Percentiles rank a stretch among this genome's conserved stretches.
phyloP scores from a whole-genome alignment of 2,113 vertebrate species.

The Xiphophorus maculatus region DNA sequence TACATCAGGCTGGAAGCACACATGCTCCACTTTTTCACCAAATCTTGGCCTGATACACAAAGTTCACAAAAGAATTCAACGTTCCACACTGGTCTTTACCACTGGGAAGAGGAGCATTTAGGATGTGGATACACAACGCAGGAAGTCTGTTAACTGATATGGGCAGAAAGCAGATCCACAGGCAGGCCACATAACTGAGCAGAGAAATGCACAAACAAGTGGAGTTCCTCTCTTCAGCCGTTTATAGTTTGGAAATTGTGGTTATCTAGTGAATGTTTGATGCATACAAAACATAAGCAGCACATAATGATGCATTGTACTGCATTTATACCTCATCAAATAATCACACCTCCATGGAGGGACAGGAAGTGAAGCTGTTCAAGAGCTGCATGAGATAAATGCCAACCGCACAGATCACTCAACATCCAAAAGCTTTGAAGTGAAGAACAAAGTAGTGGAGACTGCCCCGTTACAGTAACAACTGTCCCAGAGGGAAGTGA shows the following conservation, averaged over 20 bases:
- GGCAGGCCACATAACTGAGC: slow-evolving; percentile 11
- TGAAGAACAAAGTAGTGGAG: slow-evolving; percentile 37
- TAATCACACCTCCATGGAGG: slow-evolving; percentile 31
- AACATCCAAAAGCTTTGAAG: slow-evolving; percentile 61
- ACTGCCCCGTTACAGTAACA: neutral
- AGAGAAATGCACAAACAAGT: slow-evolving; percentile 12
- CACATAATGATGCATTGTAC: slow-evolving; percentile 5
- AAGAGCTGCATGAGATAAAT: slow-evolving; percentile 36
- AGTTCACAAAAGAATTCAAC: neutral
- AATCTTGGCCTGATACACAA: slow-evolving; percentile 2
- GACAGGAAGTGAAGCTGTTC: slow-evolving; percentile 35
- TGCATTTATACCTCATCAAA: slow-evolving; percentile 53
- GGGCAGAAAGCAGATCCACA: slow-evolving; percentile 38
- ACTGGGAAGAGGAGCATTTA: slow-evolving; percentile 18
- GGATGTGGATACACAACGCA: slow-evolving; percentile 30
- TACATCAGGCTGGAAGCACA: neutral
- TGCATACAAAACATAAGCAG: slow-evolving; percentile 28
- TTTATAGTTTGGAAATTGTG: slow-evolving; percentile 5
- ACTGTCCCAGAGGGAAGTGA: neutral
- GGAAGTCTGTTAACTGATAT: slow-evolving; percentile 59
- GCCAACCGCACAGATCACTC: slow-evolving; percentile 64
- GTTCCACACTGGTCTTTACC: slow-evolving; percentile 19
- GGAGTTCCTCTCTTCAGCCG: slow-evolving; percentile 8
- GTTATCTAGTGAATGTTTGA: slow-evolving; percentile 35
- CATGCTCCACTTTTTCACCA: neutral